Percentiles rank a stretch among this genome's conserved stretches.
Conservation (phyloP, 1,140 invertebrate species). For the Trinorchestia longiramus region DNA sequence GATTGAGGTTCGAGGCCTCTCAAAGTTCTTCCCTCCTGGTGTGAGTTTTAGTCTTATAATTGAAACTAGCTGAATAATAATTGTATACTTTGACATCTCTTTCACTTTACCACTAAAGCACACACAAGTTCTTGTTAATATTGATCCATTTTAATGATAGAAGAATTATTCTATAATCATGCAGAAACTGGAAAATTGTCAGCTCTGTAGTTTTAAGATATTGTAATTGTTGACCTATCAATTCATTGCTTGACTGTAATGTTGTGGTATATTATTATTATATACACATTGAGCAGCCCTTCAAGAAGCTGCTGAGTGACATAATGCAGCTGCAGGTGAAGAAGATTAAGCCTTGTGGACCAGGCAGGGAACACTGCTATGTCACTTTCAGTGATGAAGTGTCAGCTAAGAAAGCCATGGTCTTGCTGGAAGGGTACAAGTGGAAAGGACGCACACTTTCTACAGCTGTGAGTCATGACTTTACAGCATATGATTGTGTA, state of each 20-base stretch:
- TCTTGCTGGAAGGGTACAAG: conserved; percentile 48
- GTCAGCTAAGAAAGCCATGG: conserved; percentile 19
- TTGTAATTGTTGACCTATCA: neutral
- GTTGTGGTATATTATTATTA: neutral
- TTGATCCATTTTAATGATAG: no score
- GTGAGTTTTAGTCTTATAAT: neutral
- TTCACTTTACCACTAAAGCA: no score
- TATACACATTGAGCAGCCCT: neutral
- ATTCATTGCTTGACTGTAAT: neutral
- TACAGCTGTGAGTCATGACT: neutral
- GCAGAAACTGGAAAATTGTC: no score
- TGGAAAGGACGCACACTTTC: conserved; percentile 40
- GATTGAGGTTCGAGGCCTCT: conserved; percentile 36
- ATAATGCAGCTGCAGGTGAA: conserved; percentile 29
- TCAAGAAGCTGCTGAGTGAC: conserved; percentile 48
- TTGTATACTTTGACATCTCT: no score
- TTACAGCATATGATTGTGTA: neutral
- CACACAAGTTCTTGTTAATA: no score
- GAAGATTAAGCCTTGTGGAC: conserved; percentile 40
- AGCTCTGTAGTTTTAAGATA: neutral
- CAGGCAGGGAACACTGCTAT: conserved; percentile 29
- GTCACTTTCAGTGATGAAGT: conserved; percentile 35
- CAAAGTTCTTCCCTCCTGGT: conserved; percentile 41
- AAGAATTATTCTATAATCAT: no score
- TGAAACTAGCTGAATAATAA: no score